Evolutionary conservation across 2,888 invertebrate genomes (phyloP).

Genomic region (Epirrhoe alternata): DNA sequence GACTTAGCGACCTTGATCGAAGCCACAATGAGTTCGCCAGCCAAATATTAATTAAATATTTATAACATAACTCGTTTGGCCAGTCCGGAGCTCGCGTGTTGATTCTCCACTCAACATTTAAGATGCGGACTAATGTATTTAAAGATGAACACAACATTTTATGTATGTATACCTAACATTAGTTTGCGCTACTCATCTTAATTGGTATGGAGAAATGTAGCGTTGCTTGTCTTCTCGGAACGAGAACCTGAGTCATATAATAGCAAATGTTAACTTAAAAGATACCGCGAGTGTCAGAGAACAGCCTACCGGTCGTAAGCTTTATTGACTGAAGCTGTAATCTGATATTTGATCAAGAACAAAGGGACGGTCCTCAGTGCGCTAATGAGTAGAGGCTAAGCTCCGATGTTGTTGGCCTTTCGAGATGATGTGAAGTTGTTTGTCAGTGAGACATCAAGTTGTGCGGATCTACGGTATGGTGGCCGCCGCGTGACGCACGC

Average conservation of each 20-base stretch:
- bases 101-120: conserved; percentile 60
- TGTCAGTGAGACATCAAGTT: conserved; percentile 57
- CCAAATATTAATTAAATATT: conserved; percentile 80
- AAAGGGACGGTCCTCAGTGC: conserved; percentile 13
- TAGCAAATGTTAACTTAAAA: conserved; percentile 17
- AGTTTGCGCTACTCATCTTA: conserved; percentile 26
- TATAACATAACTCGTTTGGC: conserved; percentile 77
- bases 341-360: conserved; percentile 20
- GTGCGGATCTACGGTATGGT: conserved; percentile 68
- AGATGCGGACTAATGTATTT: conserved; percentile 33
- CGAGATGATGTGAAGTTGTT: conserved; percentile 32
- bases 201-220: conserved; percentile 28
- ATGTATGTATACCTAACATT: conserved; percentile 32
- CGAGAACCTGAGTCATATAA: conserved; percentile 29
- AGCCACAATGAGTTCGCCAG: conserved; percentile 72
- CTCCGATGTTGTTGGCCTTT: conserved; percentile 19
- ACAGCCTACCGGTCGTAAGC: conserved; percentile 11
- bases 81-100: conserved; percentile 67
- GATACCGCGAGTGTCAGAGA: conserved; percentile 1
- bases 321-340: conserved; percentile 14
- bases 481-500: conserved; percentile 71
- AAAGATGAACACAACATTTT: conserved; percentile 39
- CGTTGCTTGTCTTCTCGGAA: conserved; percentile 29
- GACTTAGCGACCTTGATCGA: conserved; percentile 64
- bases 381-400: conserved; percentile 1